phyloP scores from a whole-genome alignment of 2,888 invertebrate genomes.

The Caenorhabditis japonica region DNA sequence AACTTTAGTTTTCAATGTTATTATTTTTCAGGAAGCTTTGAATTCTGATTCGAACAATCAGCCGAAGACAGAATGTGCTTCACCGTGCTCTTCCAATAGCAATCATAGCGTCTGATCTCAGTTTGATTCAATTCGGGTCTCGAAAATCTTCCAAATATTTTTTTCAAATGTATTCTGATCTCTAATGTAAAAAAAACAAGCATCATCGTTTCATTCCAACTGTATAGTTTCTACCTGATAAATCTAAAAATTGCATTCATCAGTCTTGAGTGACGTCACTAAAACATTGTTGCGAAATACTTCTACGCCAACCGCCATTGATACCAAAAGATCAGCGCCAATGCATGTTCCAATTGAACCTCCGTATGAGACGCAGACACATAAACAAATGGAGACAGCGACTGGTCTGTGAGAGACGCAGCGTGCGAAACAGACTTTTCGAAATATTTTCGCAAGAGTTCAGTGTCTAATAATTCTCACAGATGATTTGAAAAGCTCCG shows the following conservation, averaged over 20 bases:
- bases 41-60: conserved; percentile 31
- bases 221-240: no score
- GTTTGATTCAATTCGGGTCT: conserved; percentile 13
- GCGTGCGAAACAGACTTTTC: conserved; percentile 1
- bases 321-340: conserved; percentile 49
- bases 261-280: no score
- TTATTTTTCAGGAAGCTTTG: conserved; percentile 38
- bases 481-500: conserved; percentile 12
- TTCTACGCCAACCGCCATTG: conserved; percentile 11
- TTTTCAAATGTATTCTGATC: background rate
- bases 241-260: no score
- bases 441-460: conserved; percentile 16
- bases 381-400: no score
- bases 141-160: conserved; percentile 6
- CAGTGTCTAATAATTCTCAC: conserved; percentile 1
- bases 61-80: conserved; percentile 43
- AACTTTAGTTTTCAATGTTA: no score
- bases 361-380: conserved; percentile 8
- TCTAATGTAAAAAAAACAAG: no score
- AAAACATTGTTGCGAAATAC: conserved; percentile 1
- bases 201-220: no score
- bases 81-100: conserved; percentile 39
- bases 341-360: no score
- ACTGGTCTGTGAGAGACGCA: conserved; percentile 8
- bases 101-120: conserved; percentile 38